Evolutionary conservation across 2,888 invertebrate species (phyloP).

Genomic region (Drosophila cracens): DNA sequence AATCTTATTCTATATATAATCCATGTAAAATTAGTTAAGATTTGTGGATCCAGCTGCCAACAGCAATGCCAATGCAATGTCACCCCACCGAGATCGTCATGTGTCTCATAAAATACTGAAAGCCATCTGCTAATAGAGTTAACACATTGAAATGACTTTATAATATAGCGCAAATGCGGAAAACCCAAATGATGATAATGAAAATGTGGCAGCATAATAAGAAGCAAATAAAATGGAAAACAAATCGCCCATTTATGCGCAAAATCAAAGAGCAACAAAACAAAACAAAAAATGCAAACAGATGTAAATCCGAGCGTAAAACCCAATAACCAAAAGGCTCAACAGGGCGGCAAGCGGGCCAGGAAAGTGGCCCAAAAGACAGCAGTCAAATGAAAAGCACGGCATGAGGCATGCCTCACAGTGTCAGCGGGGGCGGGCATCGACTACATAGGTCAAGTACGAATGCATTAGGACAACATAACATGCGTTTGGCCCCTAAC

Average conservation of each 20-base stretch:
- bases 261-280: conserved; percentile 25
- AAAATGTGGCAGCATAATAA: conserved; percentile 49
- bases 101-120: not conserved
- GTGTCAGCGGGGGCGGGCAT: conserved; percentile 62
- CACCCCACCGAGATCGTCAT: not conserved
- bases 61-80: not conserved
- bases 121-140: conserved; percentile 54
- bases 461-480: conserved; percentile 50
- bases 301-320: conserved; percentile 78
- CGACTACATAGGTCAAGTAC: conserved; percentile 63
- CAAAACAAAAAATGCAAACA: conserved; percentile 70
- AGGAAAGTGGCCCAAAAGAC: conserved; percentile 47
- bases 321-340: conserved; percentile 68
- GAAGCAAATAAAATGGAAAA: conserved; percentile 58
- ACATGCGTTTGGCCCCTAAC: conserved; percentile 32
- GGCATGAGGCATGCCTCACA: conserved; percentile 56
- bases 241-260: conserved; percentile 69
- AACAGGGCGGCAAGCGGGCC: conserved; percentile 39
- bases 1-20: not conserved
- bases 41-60: conserved; percentile 3
- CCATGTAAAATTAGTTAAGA: not conserved
- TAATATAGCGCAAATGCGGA: conserved; percentile 28
- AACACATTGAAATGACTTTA: conserved; percentile 39
- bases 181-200: conserved; percentile 46
- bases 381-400: conserved; percentile 64